Evolutionary conservation across 2,888 invertebrate species (phyloP).

Genomic region (Frankliniella fusca): DNA sequence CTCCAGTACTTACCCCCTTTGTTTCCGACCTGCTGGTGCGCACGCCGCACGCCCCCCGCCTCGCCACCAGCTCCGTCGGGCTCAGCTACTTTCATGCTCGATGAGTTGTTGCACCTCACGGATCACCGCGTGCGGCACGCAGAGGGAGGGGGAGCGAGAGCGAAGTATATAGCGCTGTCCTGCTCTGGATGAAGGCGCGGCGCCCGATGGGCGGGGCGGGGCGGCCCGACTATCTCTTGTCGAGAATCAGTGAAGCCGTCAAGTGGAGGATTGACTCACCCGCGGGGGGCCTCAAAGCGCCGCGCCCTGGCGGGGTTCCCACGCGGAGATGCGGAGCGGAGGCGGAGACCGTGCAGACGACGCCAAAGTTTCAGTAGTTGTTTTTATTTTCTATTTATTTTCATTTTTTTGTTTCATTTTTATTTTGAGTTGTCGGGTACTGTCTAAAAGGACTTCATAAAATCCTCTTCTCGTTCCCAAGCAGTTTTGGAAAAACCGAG

Average conservation of each 20-base stretch:
- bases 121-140: background rate
- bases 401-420: too few species aligned
- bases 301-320: background rate
- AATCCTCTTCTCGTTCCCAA: too few species aligned
- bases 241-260: background rate
- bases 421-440: too few species aligned
- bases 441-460: too few species aligned
- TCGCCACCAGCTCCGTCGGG: background rate
- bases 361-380: background rate
- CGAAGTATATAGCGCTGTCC: too few species aligned
- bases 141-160: background rate
- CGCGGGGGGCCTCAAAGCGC: background rate
- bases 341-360: too few species aligned
- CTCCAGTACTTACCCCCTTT: too few species aligned
- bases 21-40: too few species aligned
- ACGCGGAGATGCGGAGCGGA: background rate
- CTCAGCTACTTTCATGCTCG: background rate
- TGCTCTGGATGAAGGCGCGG: too few species aligned
- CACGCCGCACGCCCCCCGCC: background rate
- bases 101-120: constrained; percentile 10
- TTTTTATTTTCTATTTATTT: too few species aligned
- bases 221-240: background rate
- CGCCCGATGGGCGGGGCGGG: background rate
- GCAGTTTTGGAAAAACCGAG: too few species aligned
- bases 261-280: constrained; percentile 4